Conservation (phyloP, 1,140 invertebrate genomes). For the Gryon sp. region DNA sequence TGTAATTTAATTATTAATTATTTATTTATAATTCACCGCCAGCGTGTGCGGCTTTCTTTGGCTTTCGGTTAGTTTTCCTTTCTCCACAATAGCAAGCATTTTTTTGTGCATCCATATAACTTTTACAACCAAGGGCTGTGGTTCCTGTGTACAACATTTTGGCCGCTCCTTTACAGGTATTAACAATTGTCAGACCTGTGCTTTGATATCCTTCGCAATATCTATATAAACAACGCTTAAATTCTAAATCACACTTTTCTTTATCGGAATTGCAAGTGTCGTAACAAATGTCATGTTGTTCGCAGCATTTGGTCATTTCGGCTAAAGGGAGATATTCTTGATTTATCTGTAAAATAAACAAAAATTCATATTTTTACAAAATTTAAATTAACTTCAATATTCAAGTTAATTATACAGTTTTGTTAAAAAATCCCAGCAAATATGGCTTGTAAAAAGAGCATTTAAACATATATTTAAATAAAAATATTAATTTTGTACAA, state of each 20-base stretch:
- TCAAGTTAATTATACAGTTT: neutral
- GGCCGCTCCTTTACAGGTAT: conserved; percentile 90
- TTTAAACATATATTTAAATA: no score
- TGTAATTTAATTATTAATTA: neutral
- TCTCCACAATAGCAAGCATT: conserved; percentile 86
- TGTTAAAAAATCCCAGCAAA: no score
- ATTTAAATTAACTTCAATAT: neutral
- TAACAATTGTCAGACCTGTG: conserved; percentile 82
- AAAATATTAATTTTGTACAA: no score
- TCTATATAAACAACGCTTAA: conserved; percentile 91
- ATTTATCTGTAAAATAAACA: conserved; percentile 82
- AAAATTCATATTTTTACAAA: neutral
- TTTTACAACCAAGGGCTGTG: conserved; percentile 89
- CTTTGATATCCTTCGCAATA: conserved; percentile 87
- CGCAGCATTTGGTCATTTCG: conserved; percentile 91
- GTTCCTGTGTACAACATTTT: conserved; percentile 91
- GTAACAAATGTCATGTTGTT: conserved; percentile 93
- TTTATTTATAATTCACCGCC: conserved; percentile 71
- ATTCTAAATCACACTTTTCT: conserved; percentile 91
- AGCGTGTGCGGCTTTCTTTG: conserved; percentile 69
- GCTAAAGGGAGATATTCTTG: conserved; percentile 86
- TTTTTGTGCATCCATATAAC: conserved; percentile 89
- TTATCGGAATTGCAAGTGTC: conserved; percentile 92
- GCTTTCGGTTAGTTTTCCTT: conserved; percentile 67
- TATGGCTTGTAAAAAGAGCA: no score